Conservation (phyloP, 2,113 vertebrate genomes). For the Notothenia rossii region DNA sequence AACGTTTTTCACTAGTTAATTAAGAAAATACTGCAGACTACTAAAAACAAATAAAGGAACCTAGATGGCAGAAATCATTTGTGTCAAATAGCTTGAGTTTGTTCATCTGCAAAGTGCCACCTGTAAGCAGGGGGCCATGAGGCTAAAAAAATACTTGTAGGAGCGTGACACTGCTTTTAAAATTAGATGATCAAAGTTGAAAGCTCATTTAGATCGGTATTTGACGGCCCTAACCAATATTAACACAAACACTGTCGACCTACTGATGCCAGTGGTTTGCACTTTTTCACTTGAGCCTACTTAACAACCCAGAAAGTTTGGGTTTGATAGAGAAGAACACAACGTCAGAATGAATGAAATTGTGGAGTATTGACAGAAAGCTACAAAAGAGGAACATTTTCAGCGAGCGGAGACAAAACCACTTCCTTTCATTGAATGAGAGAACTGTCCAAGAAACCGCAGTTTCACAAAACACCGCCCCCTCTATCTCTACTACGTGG, state of each 20-base stretch:
- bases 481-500: not conserved
- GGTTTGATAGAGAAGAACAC: not conserved
- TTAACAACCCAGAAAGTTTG: not conserved
- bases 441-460: constrained; percentile 72
- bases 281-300: not conserved
- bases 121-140: too few relatives aligned
- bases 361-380: not conserved
- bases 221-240: not conserved
- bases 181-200: too few relatives aligned
- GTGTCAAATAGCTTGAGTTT: too few relatives aligned
- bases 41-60: not conserved
- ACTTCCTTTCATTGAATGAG: constrained; percentile 69
- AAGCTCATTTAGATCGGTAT: too few relatives aligned
- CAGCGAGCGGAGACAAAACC: constrained; percentile 40
- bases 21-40: not conserved
- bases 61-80: too few relatives aligned
- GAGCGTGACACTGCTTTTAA: too few relatives aligned
- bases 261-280: constrained; percentile 17
- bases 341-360: constrained; percentile 40
- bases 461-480: constrained; percentile 51
- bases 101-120: too few relatives aligned
- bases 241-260: constrained; percentile 3
- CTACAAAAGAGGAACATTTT: constrained; percentile 49
- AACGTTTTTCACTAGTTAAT: not conserved
- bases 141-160: too few relatives aligned